Base-by-base conservation (phyloP, 2,797 vertebrate species). In the Thalassophryne amazonica region DNA sequence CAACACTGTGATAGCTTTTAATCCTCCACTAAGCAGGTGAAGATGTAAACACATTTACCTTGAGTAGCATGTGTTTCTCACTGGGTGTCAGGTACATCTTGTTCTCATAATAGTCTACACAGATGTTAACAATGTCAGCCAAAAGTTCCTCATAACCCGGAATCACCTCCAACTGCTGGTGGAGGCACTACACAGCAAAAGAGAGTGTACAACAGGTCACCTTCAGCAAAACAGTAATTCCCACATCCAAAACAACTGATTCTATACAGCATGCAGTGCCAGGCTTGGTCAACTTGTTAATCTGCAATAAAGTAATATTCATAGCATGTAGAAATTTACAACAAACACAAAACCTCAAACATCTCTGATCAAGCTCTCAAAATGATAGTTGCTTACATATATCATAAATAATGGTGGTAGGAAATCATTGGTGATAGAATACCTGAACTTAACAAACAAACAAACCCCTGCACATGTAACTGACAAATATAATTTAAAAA, bases 21-120 rank as follows among this genome's bases (percentile, higher is more conserved):
- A 14, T 5, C 6, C 6, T 25, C 25, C 8, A 4, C 7, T 7
- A 34, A 23, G 37, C 24, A 8, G 45, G 13, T 15, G 5, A 38
- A 23, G 16, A 35, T 15, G 52, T 50, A 38, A 4, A 11, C 10
- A 15, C 0, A 7, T 0, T 34, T 89, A 99, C 97, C 88, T 99
- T 99, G 27, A 99, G 92, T 57, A 99, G 92, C 95, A 97, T 98
- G 80, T 99, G 97, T 55, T 99, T 99, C 84, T 99, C 97, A n/a
- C 90, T 95, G 54, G 97, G 97, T 0, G 97, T 99, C 83, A 99
- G 75, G 80, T 99, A 99, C 97, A 99, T 99, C 83, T 97, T 97
- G 86, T 98, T 97, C 76, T 99, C 97, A 7, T 98, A 99, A 81
- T 97, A 99, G 72, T 99, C 97, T 14, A 99, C 92, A 4, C 97